phyloP scores from a whole-genome alignment of 92 coral and sea anemone species.

The Siderastrea siderea region DNA sequence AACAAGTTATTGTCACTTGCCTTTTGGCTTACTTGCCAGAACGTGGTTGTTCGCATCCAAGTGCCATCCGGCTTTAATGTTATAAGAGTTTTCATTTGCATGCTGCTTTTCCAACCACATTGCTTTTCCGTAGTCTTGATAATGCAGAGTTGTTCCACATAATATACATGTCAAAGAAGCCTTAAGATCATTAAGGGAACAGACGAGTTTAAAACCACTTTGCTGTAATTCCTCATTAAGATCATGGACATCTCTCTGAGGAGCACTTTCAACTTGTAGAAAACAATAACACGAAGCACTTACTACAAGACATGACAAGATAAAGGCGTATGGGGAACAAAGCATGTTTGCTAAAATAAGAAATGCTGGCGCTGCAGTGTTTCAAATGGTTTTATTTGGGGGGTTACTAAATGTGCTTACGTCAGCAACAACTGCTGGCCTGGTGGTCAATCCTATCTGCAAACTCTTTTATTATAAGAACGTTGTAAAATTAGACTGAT shows the following conservation, averaged over 20 bases:
- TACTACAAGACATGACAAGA: background rate
- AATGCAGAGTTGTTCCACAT: too few relatives aligned
- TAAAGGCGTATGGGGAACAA: background rate
- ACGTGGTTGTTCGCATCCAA: background rate
- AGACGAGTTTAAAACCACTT: too few relatives aligned
- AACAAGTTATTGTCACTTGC: too few relatives aligned
- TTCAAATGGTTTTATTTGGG: background rate
- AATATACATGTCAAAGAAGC: background rate
- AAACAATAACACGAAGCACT: background rate
- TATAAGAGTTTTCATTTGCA: too few relatives aligned
- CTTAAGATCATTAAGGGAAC: background rate
- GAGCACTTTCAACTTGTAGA: background rate
- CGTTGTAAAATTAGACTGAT: constrained; percentile 2
- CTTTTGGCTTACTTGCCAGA: background rate
- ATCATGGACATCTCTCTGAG: too few relatives aligned
- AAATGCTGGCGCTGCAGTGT: background rate
- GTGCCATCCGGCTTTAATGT: too few relatives aligned
- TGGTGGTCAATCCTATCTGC: background rate
- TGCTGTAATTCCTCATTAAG: too few relatives aligned
- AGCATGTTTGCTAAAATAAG: background rate
- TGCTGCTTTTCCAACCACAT: background rate
- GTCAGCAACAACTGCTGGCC: background rate
- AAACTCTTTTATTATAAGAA: background rate
- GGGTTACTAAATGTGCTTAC: background rate
- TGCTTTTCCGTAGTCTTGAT: background rate